Conservation (phyloP, 2,113 vertebrate genomes). For the Sorex fumeus region DNA sequence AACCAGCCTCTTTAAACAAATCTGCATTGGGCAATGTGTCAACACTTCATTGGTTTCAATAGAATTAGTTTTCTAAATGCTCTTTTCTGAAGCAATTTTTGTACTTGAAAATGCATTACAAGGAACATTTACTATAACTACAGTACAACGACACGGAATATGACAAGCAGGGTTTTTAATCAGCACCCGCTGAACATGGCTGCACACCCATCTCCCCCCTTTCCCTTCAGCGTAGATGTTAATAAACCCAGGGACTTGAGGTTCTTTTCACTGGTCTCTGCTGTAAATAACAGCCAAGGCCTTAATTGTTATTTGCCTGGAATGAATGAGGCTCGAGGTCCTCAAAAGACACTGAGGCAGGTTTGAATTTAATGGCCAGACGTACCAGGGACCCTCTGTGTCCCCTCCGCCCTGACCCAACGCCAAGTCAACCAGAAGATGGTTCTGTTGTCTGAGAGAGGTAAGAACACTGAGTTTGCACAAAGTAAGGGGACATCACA, state of each 20-base stretch:
- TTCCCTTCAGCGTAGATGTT: constrained; percentile 54
- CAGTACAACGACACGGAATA: constrained; percentile 85
- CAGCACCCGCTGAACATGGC: constrained; percentile 82
- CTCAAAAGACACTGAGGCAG: constrained; percentile 60
- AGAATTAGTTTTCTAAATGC: constrained; percentile 90
- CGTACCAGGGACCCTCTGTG: constrained; percentile 54
- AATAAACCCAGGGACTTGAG: constrained; percentile 70
- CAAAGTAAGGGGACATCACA: constrained; percentile 9
- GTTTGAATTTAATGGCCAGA: constrained; percentile 71
- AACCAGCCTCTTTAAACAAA: constrained; percentile 91
- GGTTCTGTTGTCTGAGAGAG: neutral
- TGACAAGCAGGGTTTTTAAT: constrained; percentile 88
- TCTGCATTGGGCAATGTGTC: constrained; percentile 89
- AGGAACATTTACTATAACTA: constrained; percentile 91
- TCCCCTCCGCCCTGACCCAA: too few species aligned
- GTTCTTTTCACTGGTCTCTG: constrained; percentile 76
- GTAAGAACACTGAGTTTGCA: neutral
- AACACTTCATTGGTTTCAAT: constrained; percentile 92
- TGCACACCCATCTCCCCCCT: constrained; percentile 58
- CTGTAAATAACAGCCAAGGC: constrained; percentile 72
- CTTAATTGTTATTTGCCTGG: constrained; percentile 62
- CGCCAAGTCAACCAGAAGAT: constrained; percentile 59
- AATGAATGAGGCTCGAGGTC: constrained; percentile 65
- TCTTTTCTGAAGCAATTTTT: constrained; percentile 91
- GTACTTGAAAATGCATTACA: constrained; percentile 91